These are phyloP conservation scores for Palythoa caribaeorum DNA, from an alignment of 92 coral and sea anemone genomes.

Conservation along the genomic window DNA sequence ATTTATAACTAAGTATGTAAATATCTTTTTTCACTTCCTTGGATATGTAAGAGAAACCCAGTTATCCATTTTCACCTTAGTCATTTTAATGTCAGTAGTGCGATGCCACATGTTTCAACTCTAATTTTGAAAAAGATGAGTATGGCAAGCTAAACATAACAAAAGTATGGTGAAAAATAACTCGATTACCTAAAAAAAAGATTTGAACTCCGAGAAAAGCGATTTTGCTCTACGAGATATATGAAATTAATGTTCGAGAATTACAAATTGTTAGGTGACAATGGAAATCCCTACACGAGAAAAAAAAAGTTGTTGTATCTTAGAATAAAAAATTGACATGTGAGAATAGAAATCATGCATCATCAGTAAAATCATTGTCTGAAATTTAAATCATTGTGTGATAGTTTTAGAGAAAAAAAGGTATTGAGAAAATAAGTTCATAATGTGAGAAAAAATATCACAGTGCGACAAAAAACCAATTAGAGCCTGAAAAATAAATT, in stretches of 20 bases:
- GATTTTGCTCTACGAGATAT: constrained; percentile 25
- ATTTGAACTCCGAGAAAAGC: constrained; percentile 26
- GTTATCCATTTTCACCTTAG: too few species aligned
- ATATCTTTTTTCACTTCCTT: too few species aligned
- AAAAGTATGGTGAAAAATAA: constrained; percentile 18
- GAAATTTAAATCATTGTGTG: neutral
- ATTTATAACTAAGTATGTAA: too few species aligned
- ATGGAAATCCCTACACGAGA: constrained; percentile 15
- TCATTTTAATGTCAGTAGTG: too few species aligned
- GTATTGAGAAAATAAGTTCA: neutral
- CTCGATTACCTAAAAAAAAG: constrained; percentile 19
- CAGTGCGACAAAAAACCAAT: neutral
- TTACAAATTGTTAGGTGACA: constrained; percentile 18
- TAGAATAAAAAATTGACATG: constrained; percentile 23
- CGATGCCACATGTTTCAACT: too few species aligned
- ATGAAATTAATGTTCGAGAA: constrained; percentile 17
- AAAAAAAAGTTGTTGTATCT: constrained; percentile 19
- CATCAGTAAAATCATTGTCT: neutral
- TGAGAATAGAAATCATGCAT: neutral
- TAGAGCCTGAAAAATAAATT: neutral
- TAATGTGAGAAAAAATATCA: neutral
- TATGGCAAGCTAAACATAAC: constrained; percentile 23
- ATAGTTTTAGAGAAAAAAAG: neutral
- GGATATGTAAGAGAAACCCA: too few species aligned
- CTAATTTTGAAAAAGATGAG: too few species aligned